Base-by-base conservation (phyloP, 1,140 invertebrate species). In the Adoxophyes honmai region DNA sequence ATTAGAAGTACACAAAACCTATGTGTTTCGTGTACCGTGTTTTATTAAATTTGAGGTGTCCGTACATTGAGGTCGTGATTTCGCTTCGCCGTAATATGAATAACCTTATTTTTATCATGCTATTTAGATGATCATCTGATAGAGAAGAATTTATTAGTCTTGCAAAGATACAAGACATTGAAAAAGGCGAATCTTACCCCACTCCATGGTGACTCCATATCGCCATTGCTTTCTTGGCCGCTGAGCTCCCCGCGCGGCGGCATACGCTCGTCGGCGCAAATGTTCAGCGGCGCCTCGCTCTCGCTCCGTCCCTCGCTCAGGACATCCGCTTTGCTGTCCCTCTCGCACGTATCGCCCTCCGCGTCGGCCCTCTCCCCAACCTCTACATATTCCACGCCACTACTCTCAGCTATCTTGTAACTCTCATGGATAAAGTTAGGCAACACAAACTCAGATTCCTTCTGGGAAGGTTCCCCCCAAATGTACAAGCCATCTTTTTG, bases 241-340 rank as follows among this genome's bases (percentile, higher is more conserved):
- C 94, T 95, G 8, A 96, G 88, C 84, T 96, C 95, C 5, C 95
- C 95, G 62, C 94, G 91, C 0, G 95, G 92, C 33, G 95, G 95
- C 94, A 96, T 96, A 52, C 92, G 92, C 78, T 96, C 95, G 73
- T 96, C 95, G 0, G 95, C 93, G 63, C 94, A 92, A 66, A 96
- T 96, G 71, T 96, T 93, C 34, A 94, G 79, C 14, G 92, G 89
- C 37, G 90, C 89, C 51, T 92, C 91, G 44, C 92, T 90, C 52
- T 92, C 90, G 54, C 92, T 91, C 13, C 91, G 86, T 39, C 90
- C 89, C 60, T 90, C 88, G 44, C 90, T 91, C 52, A 91, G 81
- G 55, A 92, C 89, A 34, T 88, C 86, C 11, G 66, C 70, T 66
- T 90, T 90, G 63, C 78, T 83, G 21, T 88, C 86, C 34, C 68